These are phyloP conservation scores for Philopedon plagiatum DNA, from an alignment of 2,888 invertebrate genomes.

Conservation along the genomic window DNA sequence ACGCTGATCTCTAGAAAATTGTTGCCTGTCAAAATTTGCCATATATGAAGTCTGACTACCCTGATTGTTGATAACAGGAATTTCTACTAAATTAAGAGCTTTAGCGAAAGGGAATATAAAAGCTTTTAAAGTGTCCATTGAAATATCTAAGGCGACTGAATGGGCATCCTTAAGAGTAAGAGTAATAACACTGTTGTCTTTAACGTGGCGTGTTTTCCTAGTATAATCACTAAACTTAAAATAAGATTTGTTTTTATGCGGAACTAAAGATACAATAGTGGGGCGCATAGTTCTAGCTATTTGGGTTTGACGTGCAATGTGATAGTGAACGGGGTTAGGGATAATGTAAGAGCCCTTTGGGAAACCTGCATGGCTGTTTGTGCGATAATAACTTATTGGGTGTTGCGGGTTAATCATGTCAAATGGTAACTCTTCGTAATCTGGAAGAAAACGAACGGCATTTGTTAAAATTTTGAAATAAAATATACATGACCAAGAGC, in stretches of 20 bases:
- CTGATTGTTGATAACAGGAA: constrained; percentile 52
- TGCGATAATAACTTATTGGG: constrained; percentile 61
- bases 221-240: neutral
- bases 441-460: constrained; percentile 57
- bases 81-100: constrained; percentile 59
- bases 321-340: constrained; percentile 67
- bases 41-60: constrained; percentile 62
- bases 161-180: constrained; percentile 60
- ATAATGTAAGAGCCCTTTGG: constrained; percentile 66
- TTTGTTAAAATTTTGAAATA: constrained; percentile 34
- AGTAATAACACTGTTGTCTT: constrained; percentile 55
- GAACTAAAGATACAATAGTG: constrained; percentile 56
- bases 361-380: constrained; percentile 64
- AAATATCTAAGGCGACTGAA: constrained; percentile 61
- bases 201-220: neutral
- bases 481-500: neutral
- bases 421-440: constrained; percentile 51
- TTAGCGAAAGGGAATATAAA: constrained; percentile 65
- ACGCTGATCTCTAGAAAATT: neutral
- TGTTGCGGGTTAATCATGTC: constrained; percentile 25
- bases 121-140: constrained; percentile 60
- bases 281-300: constrained; percentile 60
- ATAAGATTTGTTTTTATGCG: constrained; percentile 13
- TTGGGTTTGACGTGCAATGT: constrained; percentile 62
- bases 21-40: constrained; percentile 50